Evolutionary conservation across 2,113 vertebrate genomes (phyloP).

Genomic region (Syngnathus floridae): DNA sequence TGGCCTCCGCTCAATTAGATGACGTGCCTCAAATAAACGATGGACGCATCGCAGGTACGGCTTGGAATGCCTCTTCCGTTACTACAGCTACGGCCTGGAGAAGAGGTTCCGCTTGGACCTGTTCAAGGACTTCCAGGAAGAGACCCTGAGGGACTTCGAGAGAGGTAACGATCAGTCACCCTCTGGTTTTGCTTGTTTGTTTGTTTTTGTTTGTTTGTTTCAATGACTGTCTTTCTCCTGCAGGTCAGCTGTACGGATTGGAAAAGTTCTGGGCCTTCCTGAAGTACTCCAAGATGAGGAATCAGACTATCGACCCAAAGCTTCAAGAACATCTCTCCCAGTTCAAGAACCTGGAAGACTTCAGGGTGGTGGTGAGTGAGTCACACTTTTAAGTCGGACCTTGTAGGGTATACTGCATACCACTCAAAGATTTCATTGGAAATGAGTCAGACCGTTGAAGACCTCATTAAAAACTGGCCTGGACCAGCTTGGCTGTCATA

Average conservation of each 20-base stretch:
- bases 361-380: slow-evolving; percentile 83
- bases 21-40: no score
- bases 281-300: slow-evolving; percentile 86
- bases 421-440: background rate
- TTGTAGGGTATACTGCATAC: no score
- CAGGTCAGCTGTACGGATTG: slow-evolving; percentile 93
- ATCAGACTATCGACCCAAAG: slow-evolving; percentile 77
- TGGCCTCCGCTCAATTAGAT: no score
- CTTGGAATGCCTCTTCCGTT: slow-evolving; percentile 94
- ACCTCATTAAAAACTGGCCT: background rate
- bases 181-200: no score
- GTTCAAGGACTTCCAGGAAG: slow-evolving; percentile 94
- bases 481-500: no score
- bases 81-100: slow-evolving; percentile 96
- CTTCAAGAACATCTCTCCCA: slow-evolving; percentile 84
- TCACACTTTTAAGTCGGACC: background rate
- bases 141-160: slow-evolving; percentile 91
- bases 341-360: slow-evolving; percentile 93
- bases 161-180: slow-evolving; percentile 73
- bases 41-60: slow-evolving; percentile 76
- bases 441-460: background rate
- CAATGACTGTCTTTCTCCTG: background rate
- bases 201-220: no score
- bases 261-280: slow-evolving; percentile 99
- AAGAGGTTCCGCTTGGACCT: slow-evolving; percentile 89